A percentile compares a stretch with the other conserved stretches of the same genome.
These are phyloP conservation scores for Vanacampus margaritifer DNA, from an alignment of 2,113 vertebrate species.

Conservation along the genomic window DNA sequence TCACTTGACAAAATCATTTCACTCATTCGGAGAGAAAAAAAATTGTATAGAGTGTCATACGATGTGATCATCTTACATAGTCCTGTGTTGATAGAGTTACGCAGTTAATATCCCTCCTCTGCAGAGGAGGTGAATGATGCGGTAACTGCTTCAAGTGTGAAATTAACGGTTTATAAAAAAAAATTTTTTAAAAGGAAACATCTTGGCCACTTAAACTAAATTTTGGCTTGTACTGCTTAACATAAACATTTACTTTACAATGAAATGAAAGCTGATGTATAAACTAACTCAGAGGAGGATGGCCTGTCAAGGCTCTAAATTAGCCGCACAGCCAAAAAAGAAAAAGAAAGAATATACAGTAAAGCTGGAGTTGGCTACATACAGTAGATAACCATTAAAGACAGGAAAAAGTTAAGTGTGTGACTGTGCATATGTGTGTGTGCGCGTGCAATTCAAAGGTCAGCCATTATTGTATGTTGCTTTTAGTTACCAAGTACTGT, in stretches of 20 bases:
- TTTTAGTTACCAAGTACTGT: not conserved
- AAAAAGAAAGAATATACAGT: conserved; percentile 24
- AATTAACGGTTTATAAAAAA: conserved; percentile 11
- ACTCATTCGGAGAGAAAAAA: conserved; percentile 17
- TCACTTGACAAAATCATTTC: conserved; percentile 16
- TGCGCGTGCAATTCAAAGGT: conserved; percentile 20
- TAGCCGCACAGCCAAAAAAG: conserved; percentile 41
- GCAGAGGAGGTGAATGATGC: not conserved
- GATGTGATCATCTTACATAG: not conserved
- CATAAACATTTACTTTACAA: conserved; percentile 27
- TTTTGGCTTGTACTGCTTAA: conserved; percentile 6
- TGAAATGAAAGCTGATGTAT: conserved; percentile 31
- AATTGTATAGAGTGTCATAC: not conserved
- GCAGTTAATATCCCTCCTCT: not conserved
- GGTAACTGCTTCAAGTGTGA: not conserved
- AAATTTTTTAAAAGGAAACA: not conserved
- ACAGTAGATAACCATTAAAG: conserved; percentile 31
- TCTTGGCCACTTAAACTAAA: conserved; percentile 6
- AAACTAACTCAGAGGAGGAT: conserved; percentile 29
- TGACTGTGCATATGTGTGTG: not conserved
- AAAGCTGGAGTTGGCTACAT: conserved; percentile 36
- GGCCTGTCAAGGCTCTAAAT: conserved; percentile 37
- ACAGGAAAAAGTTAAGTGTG: conserved; percentile 49
- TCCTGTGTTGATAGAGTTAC: not conserved
- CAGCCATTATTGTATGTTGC: not conserved